A percentile compares a stretch with the other conserved stretches of the same genome.
Evolutionary conservation across 2,113 vertebrate genomes (phyloP).

Genomic region (Chloebia gouldiae): DNA sequence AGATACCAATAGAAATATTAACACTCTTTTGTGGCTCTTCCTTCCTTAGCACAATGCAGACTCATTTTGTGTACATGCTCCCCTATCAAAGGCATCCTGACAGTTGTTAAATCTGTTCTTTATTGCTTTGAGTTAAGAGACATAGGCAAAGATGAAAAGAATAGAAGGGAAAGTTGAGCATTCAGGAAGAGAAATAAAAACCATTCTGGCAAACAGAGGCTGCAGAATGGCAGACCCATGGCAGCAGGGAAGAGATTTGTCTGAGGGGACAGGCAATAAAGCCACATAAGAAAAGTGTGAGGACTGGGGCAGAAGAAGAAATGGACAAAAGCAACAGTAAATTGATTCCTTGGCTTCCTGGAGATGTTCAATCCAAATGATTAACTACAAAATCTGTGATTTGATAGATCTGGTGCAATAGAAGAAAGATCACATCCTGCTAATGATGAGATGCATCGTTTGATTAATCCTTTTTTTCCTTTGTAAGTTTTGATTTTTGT

Average conservation of each 20-base stretch:
- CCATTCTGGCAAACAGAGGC: not conserved
- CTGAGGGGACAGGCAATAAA: conserved; percentile 30
- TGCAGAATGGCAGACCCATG: conserved; percentile 2
- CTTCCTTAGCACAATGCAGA: not conserved
- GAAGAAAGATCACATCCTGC: not conserved
- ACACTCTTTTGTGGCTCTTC: not conserved
- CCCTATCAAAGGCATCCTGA: conserved; percentile 1
- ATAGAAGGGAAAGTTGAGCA: conserved; percentile 19
- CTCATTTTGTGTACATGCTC: not conserved
- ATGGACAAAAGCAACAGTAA: not conserved
- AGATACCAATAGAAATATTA: not conserved
- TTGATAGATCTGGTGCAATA: conserved; percentile 23
- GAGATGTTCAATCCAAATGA: conserved; percentile 18
- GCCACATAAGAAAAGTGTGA: not conserved
- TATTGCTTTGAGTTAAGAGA: conserved; percentile 23
- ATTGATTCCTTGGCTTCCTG: conserved; percentile 44
- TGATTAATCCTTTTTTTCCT: not conserved
- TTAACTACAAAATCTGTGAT: conserved; percentile 35
- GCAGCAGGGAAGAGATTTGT: conserved; percentile 7
- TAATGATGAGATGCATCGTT: not conserved
- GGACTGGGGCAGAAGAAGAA: conserved; percentile 8
- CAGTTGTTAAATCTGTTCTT: conserved; percentile 12
- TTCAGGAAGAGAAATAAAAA: conserved; percentile 43
- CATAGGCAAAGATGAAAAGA: conserved; percentile 7
- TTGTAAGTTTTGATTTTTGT: not conserved